Percentiles rank a stretch among this genome's conserved stretches.
Conservation (phyloP, 2,888 invertebrate genomes). For the Chironomus tentans region DNA sequence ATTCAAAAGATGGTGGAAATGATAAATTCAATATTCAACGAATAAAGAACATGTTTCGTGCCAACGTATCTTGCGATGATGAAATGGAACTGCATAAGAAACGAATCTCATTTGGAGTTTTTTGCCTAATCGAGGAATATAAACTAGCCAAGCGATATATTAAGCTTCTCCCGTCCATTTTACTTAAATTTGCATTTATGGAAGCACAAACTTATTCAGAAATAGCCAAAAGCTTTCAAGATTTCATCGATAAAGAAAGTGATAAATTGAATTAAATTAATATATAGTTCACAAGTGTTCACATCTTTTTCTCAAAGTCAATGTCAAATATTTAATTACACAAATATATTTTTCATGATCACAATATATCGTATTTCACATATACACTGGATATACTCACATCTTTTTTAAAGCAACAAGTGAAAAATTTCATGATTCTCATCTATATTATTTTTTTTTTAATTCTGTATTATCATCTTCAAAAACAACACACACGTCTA, state of each 20-base stretch:
- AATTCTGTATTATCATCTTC: too few relatives aligned
- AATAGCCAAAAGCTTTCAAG: background rate
- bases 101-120: conserved; percentile 51
- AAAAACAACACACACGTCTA: too few relatives aligned
- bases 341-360: too few relatives aligned
- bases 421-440: too few relatives aligned
- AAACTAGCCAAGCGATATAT: conserved; percentile 52
- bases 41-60: conserved; percentile 43
- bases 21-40: conserved; percentile 40
- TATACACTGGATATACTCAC: too few relatives aligned
- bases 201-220: background rate
- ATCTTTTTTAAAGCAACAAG: too few relatives aligned
- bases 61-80: conserved; percentile 51
- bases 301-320: too few relatives aligned
- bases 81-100: conserved; percentile 52
- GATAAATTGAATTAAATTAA: conserved; percentile 3
- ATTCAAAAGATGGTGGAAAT: background rate
- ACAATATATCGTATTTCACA: too few relatives aligned
- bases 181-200: conserved; percentile 47
- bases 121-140: conserved; percentile 54
- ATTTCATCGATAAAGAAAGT: background rate
- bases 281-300: too few relatives aligned
- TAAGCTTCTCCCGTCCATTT: conserved; percentile 49
- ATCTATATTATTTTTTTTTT: too few relatives aligned
- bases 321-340: too few relatives aligned